Evolutionary conservation across 2,113 vertebrate genomes (phyloP), one percentile per base, ranked within the genome.

Genomic region (Epinephelus fuscoguttatus): DNA sequence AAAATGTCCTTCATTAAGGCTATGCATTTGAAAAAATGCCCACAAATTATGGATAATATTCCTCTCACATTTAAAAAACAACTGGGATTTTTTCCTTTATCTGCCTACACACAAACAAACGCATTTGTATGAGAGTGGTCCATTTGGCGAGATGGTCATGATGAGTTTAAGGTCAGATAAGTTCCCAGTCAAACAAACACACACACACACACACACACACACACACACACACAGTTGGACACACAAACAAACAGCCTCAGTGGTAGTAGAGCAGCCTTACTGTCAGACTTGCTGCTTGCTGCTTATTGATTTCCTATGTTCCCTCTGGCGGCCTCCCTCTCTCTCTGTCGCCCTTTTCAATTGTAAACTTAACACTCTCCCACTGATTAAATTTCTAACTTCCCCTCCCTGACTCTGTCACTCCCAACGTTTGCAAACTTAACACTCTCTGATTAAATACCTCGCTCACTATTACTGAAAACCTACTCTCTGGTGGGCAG

Each of bases 281-380:
- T 63, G 80, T 82, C 78, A 86, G 71, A 80, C 55, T n/a, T 62
- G 80, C 77, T 37, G 52, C 89, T 85, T 80, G 87, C 78, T 47
- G 49, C 56, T 40, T 84, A 94, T 92, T 84, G 91, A 94, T 93
- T 92, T 91, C 78, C 91, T 60, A 75, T 4, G 60, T 59, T 81
- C 86, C 71, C 86, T 82, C 78, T 59, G 42, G 59, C 55, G 60
- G 18, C 69, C 14, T 23, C 80, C 49, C 74, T 12, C 59, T 37
- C 27, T 78, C 75, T 70, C 30, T 18, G 45, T 68, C 40, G 1
- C 52, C 53, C 75, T 69, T 52, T 72, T 61, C 47, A 75, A 50
- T 49, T 68, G 71, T 82, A 76, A 87, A 77, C 82, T 57, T 80
- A 74, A 74, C 77, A 69, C 77, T 85, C 59, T 71, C 69, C 60